Percentiles rank a stretch among this genome's conserved stretches.
Conservation (phyloP, 2,888 invertebrate species). For the Eudasyphora cyanicolor region DNA sequence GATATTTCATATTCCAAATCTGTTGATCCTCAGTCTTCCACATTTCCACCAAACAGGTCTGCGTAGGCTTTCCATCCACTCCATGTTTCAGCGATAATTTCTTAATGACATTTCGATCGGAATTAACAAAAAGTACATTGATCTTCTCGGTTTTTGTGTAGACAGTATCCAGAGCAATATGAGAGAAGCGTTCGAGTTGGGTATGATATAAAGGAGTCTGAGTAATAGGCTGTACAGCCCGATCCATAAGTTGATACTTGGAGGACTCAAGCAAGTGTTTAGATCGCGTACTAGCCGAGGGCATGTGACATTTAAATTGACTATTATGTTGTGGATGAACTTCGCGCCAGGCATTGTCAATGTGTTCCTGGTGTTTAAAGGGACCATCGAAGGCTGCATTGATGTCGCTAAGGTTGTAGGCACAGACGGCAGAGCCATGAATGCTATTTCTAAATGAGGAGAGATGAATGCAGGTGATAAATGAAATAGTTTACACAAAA, state of each 20-base stretch:
- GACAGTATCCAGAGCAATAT: constrained; percentile 89
- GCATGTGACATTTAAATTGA: constrained; percentile 84
- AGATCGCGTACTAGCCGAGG: constrained; percentile 72
- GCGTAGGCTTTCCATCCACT: constrained; percentile 80
- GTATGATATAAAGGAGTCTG: constrained; percentile 85
- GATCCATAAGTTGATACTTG: constrained; percentile 93
- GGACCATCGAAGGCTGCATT: constrained; percentile 91
- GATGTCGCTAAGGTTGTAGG: constrained; percentile 92
- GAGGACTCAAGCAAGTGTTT: constrained; percentile 84
- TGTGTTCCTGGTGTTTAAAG: constrained; percentile 90
- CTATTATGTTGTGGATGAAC: constrained; percentile 82
- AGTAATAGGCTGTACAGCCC: constrained; percentile 88
- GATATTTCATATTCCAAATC: constrained; percentile 87
- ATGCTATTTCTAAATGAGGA: constrained; percentile 86
- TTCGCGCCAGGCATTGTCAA: constrained; percentile 89
- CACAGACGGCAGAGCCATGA: constrained; percentile 94
- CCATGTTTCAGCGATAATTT: constrained; percentile 87
- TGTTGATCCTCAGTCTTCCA: constrained; percentile 83
- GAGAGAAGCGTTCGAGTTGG: constrained; percentile 86
- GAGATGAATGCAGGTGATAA: constrained; percentile 23
- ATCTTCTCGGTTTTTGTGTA: constrained; percentile 86
- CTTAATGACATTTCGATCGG: constrained; percentile 87
- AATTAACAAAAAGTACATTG: constrained; percentile 91
- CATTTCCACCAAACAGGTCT: constrained; percentile 91
- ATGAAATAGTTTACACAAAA: neutral